These are phyloP conservation scores for Philypnodon macrostomus DNA, from an alignment of 2,797 vertebrate species.

Conservation along the genomic window DNA sequence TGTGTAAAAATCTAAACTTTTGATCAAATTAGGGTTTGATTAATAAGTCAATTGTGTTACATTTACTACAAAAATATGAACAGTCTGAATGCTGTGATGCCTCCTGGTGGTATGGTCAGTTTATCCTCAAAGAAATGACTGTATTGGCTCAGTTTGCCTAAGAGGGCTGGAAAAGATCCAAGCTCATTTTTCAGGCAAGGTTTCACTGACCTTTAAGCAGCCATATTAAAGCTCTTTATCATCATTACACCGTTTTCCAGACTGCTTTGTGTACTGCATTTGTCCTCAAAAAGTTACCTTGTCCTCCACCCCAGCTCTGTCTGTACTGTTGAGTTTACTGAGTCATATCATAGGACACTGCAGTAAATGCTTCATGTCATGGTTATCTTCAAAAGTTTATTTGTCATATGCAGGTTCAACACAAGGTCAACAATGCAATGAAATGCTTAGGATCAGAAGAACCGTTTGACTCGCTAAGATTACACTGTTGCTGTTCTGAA, in stretches of 20 bases:
- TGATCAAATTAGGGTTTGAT: no score
- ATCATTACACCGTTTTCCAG: conserved; percentile 12
- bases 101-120: conserved; percentile 47
- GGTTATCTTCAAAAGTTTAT: no score
- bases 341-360: conserved; percentile 17
- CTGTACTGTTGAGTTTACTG: conserved; percentile 10
- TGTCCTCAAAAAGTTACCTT: conserved; percentile 9
- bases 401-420: no score
- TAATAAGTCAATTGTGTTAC: conserved; percentile 1
- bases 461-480: no score
- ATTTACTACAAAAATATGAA: background rate
- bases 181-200: conserved; percentile 7
- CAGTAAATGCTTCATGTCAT: no score
- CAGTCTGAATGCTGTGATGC: conserved; percentile 25
- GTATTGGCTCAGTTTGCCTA: conserved; percentile 13
- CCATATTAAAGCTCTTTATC: conserved; percentile 10
- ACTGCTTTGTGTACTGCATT: conserved; percentile 10
- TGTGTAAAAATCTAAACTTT: background rate
- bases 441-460: no score
- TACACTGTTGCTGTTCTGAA: no score
- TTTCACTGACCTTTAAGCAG: conserved; percentile 27
- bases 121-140: background rate
- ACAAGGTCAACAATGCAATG: no score
- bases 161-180: conserved; percentile 24
- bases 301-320: conserved; percentile 20